Percentiles rank a stretch among this genome's conserved stretches.
These are phyloP conservation scores for Columbina picui DNA, from an alignment of 2,113 vertebrate genomes.

Conservation along the genomic window DNA sequence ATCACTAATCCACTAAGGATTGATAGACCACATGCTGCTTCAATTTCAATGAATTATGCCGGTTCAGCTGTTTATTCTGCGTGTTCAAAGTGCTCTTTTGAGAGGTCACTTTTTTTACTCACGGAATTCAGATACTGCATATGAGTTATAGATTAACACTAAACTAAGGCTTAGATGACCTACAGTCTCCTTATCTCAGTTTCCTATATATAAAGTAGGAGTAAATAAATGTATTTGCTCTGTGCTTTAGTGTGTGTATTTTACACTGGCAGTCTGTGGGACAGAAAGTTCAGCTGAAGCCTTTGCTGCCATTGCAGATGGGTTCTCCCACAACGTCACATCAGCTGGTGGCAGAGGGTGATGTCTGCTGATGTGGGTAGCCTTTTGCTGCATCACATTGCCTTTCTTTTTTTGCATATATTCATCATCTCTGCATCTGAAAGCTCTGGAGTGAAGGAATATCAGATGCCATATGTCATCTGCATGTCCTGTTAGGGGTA, in stretches of 20 bases:
- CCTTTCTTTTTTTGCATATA: not conserved
- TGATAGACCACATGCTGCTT: not conserved
- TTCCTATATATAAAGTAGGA: not conserved
- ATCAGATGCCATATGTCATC: not conserved
- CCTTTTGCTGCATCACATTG: not conserved
- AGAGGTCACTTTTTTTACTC: not conserved
- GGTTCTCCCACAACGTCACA: not conserved
- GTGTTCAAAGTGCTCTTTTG: not conserved
- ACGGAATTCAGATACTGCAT: not conserved
- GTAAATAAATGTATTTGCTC: not conserved
- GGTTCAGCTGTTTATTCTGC: not conserved
- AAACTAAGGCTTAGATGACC: not conserved
- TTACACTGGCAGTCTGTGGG: not conserved
- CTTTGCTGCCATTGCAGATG: not conserved
- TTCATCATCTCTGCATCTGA: not conserved
- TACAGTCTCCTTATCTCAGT: not conserved
- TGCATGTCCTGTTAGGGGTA: rapidly evolving
- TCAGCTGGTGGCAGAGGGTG: not conserved
- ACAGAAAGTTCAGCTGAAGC: not conserved
- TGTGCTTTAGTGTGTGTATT: not conserved
- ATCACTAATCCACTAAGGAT: not conserved
- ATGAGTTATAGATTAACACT: not conserved
- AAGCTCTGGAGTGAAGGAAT: not conserved
- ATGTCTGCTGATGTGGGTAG: not conserved
- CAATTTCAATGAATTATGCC: not conserved